Base-by-base conservation (phyloP, 2,797 vertebrate genomes). In the Varecia variegata region DNA sequence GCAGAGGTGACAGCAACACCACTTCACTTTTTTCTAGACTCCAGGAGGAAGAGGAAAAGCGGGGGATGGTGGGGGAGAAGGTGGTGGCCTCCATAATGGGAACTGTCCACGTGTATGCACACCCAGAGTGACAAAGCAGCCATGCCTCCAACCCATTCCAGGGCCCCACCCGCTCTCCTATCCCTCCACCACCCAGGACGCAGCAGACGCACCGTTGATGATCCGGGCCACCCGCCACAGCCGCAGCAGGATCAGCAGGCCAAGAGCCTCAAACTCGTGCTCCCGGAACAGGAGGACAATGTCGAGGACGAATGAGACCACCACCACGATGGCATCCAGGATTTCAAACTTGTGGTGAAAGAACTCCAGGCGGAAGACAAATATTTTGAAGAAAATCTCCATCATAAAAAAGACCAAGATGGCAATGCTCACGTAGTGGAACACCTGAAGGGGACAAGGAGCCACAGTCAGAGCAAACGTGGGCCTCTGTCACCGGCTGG, bases 181-280 rank as follows among this genome's bases (percentile, higher is more conserved):
- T 4, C 20, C 17, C 25, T 5, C 21, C 0, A 2, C 4, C 0
- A 1, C 68, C 67, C 7, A 0, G 10, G 35, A 14, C 1, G 0
- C 47, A 9, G 14, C 8, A 15, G 83, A 90, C 98, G 54, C 96
- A 99, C 99, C 99, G 0, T 99, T 99, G 95, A 99, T 98, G 32
- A 99, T 99, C 97, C 99, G 98, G 95, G 99, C 99, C 96, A 99
- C 99, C 62, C 99, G 99, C 99, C 99, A 99, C 62, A 99, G 98
- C 68, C 99, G 98, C 84, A 99, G 99, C 90, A 99, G 98, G 62
- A 99, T 99, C 93, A 99, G 98, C 47, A 99, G 98, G 67, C 99
- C 99, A 0, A 99, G 98, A 0, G 99, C 99, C 62, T 99, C 99
- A 0, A 99, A 99, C 71, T 98, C 98, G 0, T 99, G 99, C 97